Evolutionary conservation across 2,113 vertebrate genomes (phyloP).

Genomic region (Menidia beryllina): DNA sequence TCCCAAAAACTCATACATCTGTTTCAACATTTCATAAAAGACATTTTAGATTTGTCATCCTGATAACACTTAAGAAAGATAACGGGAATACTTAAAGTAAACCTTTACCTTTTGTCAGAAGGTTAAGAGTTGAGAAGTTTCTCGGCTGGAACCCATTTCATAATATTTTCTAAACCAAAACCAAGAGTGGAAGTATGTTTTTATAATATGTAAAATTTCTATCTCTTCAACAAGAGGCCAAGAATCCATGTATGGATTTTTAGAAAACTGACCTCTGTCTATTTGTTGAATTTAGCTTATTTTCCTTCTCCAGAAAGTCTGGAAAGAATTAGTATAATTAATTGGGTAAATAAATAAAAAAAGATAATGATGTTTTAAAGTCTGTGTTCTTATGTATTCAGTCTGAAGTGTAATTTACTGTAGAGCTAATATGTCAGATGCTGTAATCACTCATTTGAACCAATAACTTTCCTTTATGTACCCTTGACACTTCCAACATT

Average conservation of each 20-base stretch:
- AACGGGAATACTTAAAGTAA: neutral
- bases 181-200: conserved; percentile 23
- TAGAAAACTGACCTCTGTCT: conserved; percentile 28
- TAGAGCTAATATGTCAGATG: neutral
- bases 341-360: neutral
- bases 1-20: neutral
- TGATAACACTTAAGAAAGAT: neutral
- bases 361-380: neutral
- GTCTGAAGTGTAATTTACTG: conserved; percentile 13
- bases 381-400: neutral
- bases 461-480: conserved; percentile 7
- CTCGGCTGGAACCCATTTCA: neutral
- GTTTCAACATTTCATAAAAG: neutral
- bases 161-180: conserved; percentile 30
- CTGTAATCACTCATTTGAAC: neutral
- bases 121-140: conserved; percentile 12
- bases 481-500: neutral
- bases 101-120: neutral
- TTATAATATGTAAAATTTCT: conserved; percentile 34
- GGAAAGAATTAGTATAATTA: neutral
- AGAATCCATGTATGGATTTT: conserved; percentile 17
- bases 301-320: conserved; percentile 14
- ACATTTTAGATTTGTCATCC: neutral
- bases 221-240: conserved; percentile 6
- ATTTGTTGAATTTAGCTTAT: conserved; percentile 8